Conservation (phyloP, 1,140 invertebrate species). For the Notospermus geniculatus region DNA sequence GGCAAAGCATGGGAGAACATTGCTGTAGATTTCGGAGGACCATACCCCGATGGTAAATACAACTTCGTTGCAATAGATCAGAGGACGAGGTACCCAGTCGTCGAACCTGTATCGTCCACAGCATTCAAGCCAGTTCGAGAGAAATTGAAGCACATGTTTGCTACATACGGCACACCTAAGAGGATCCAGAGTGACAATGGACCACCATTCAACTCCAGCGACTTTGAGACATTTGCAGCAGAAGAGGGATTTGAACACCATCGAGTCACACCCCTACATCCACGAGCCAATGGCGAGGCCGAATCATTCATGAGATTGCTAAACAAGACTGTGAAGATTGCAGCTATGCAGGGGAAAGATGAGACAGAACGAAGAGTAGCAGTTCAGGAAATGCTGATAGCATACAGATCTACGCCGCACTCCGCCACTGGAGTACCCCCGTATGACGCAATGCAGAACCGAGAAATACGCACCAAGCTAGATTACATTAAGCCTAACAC, state of each 20-base stretch:
- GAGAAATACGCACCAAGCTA: too few relatives aligned
- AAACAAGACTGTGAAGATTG: constrained; percentile 18
- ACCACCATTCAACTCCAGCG: constrained; percentile 28
- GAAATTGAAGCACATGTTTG: constrained; percentile 22
- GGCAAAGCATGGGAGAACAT: constrained; percentile 26
- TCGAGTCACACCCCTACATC: constrained; percentile 21
- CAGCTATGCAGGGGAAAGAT: constrained; percentile 7
- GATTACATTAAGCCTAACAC: too few relatives aligned
- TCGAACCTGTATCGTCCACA: constrained; percentile 20
- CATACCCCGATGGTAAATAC: constrained; percentile 26
- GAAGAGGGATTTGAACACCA: constrained; percentile 19
- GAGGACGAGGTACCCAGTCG: constrained; percentile 30
- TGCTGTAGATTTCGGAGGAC: constrained; percentile 29
- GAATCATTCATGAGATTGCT: constrained; percentile 19
- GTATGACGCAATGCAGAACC: constrained; percentile 12
- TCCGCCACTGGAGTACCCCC: constrained; percentile 14
- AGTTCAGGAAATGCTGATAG: constrained; percentile 17
- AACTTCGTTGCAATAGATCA: constrained; percentile 31
- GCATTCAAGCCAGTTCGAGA: constrained; percentile 9
- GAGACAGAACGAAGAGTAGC: neutral
- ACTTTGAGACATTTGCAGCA: constrained; percentile 17
- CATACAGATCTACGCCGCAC: constrained; percentile 21
- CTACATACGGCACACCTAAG: constrained; percentile 20
- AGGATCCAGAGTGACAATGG: constrained; percentile 26
- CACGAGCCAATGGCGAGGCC: constrained; percentile 21